A percentile compares a stretch with the other conserved stretches of the same genome.
These are phyloP conservation scores for Taurulus bubalis DNA, from an alignment of 2,113 vertebrate genomes.

Conservation along the genomic window DNA sequence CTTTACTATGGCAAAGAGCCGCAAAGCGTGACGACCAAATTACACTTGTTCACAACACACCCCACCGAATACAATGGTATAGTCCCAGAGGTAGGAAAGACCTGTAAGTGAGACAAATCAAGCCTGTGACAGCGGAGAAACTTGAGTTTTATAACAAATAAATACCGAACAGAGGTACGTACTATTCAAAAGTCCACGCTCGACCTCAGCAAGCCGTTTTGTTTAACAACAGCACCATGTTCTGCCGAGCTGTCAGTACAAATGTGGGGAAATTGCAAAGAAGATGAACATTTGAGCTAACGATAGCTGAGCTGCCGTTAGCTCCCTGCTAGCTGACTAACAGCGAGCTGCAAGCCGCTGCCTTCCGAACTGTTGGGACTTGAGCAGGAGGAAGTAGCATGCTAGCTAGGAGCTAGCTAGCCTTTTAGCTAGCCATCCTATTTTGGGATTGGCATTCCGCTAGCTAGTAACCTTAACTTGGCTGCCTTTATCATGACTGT, in stretches of 20 bases:
- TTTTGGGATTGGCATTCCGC: slow-evolving; percentile 77
- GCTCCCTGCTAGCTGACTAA: slow-evolving; percentile 52
- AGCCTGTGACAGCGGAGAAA: slow-evolving; percentile 85
- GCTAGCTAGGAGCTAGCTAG: slow-evolving; percentile 64
- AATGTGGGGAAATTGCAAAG: slow-evolving; percentile 51
- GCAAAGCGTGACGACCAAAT: not conserved
- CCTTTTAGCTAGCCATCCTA: slow-evolving; percentile 73
- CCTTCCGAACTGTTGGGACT: slow-evolving; percentile 31
- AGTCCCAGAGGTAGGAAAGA: slow-evolving; percentile 76
- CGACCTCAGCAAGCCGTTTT: slow-evolving; percentile 22
- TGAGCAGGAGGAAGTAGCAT: slow-evolving; percentile 72
- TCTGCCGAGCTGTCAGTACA: slow-evolving; percentile 65
- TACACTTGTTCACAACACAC: slow-evolving; percentile 5
- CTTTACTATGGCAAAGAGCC: not conserved
- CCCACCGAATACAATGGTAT: slow-evolving; percentile 64
- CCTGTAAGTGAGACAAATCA: slow-evolving; percentile 82
- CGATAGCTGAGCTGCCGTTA: slow-evolving; percentile 63
- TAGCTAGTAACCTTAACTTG: slow-evolving; percentile 59
- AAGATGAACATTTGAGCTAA: slow-evolving; percentile 69
- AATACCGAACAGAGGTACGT: slow-evolving; percentile 77
- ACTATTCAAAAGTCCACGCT: slow-evolving; percentile 26
- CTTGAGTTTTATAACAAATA: slow-evolving; percentile 78
- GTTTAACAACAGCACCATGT: slow-evolving; percentile 39
- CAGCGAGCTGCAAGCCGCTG: slow-evolving; percentile 37
- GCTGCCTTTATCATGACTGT: slow-evolving; percentile 23